Evolutionary conservation across 1,140 invertebrate genomes (phyloP).

Genomic region (Diprion similis): DNA sequence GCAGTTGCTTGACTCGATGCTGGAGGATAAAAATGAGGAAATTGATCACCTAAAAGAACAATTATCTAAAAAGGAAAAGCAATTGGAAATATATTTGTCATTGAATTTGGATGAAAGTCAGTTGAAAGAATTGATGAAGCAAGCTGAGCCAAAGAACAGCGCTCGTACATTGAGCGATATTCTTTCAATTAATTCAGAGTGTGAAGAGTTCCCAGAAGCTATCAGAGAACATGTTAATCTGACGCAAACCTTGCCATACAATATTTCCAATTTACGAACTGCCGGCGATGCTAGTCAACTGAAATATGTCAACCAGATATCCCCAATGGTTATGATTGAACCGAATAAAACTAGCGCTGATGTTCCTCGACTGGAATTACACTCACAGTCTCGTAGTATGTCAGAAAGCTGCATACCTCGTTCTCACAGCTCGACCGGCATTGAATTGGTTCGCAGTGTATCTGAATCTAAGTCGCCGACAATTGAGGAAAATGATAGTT

Average conservation of each 20-base stretch:
- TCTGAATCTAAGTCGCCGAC: slow-evolving; percentile 22
- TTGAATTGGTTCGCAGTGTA: slow-evolving; percentile 15
- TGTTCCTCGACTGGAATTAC: slow-evolving; percentile 45
- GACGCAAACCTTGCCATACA: slow-evolving; percentile 34
- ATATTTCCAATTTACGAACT: slow-evolving; percentile 43
- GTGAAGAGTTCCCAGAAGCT: slow-evolving; percentile 62
- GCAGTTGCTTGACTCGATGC: slow-evolving; percentile 67
- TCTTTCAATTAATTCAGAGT: slow-evolving; percentile 72
- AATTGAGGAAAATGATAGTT: slow-evolving; percentile 6
- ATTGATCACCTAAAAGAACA: slow-evolving; percentile 69
- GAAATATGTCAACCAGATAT: slow-evolving; percentile 29
- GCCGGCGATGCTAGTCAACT: neutral
- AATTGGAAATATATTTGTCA: slow-evolving; percentile 57
- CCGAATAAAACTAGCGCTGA: slow-evolving; percentile 26
- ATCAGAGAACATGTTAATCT: slow-evolving; percentile 39
- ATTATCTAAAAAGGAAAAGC: slow-evolving; percentile 59
- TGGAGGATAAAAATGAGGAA: slow-evolving; percentile 73
- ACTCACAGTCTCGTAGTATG: slow-evolving; percentile 31
- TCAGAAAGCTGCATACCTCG: slow-evolving; percentile 14
- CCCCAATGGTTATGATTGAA: slow-evolving; percentile 28
- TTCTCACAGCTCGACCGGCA: slow-evolving; percentile 11
- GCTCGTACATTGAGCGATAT: slow-evolving; percentile 74
- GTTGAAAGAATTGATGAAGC: slow-evolving; percentile 49
- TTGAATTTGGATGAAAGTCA: slow-evolving; percentile 65
- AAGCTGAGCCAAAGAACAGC: slow-evolving; percentile 62